Conservation (phyloP, 30 jellyfish, hydroid and myxozoan genomes). For the Hydractinia symbiolongicarpus region DNA sequence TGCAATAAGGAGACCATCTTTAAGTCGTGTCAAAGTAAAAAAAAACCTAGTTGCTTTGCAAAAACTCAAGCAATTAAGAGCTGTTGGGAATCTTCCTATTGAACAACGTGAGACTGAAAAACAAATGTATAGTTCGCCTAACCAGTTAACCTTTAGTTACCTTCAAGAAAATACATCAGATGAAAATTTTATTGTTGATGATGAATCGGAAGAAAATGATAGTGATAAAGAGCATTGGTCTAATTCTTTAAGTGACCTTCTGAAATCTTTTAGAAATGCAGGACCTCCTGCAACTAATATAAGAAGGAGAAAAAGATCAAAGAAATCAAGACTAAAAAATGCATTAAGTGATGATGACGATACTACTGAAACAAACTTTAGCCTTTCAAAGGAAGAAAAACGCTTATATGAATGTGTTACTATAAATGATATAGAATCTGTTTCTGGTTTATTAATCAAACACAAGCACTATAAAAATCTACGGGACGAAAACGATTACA, state of each 20-base stretch:
- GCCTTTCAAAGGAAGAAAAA: neutral
- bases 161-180: conserved; percentile 6
- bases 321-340: neutral
- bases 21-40: too few species aligned
- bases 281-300: neutral
- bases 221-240: conserved; percentile 9
- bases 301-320: neutral
- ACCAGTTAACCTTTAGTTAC: too few species aligned
- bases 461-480: neutral
- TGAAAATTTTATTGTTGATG: conserved; percentile 15
- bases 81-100: too few species aligned
- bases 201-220: neutral
- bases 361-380: neutral
- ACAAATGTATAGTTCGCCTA: too few species aligned
- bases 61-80: too few species aligned
- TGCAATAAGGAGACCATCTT: too few species aligned
- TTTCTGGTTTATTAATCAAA: neutral
- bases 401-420: neutral
- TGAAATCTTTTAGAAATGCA: neutral
- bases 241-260: neutral
- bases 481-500: conserved; percentile 24
- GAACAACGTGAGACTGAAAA: too few species aligned
- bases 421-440: neutral
- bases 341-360: neutral
- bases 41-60: too few species aligned